These are phyloP conservation scores for Leuciscus idus DNA, from an alignment of 2,113 vertebrate genomes.

Conservation along the genomic window DNA sequence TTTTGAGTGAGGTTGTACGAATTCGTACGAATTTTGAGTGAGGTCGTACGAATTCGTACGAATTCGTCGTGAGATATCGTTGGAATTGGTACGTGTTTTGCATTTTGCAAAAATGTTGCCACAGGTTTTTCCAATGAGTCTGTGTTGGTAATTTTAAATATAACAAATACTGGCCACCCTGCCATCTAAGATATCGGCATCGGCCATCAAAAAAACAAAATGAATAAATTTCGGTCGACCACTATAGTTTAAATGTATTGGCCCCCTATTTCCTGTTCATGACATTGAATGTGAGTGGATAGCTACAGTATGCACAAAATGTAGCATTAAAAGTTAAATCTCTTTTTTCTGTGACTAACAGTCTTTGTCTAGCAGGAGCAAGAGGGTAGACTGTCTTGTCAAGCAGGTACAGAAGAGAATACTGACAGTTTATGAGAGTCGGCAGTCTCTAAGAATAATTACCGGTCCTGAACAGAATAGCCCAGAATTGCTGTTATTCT, in stretches of 20 bases:
- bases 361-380: conserved; percentile 7
- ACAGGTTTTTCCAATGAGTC: no score
- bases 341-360: neutral
- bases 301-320: neutral
- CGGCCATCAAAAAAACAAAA: neutral
- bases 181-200: neutral
- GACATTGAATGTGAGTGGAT: neutral
- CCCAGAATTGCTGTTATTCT: conserved; percentile 1
- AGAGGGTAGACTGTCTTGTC: conserved; percentile 6
- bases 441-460: conserved; percentile 10
- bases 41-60: no score
- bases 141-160: neutral
- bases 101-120: no score
- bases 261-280: neutral
- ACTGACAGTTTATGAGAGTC: neutral
- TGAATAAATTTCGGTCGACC: neutral
- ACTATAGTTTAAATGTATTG: neutral
- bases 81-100: no score
- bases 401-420: conserved; percentile 9
- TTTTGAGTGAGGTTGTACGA: no score
- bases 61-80: no score
- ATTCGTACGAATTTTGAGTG: no score
- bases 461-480: neutral
- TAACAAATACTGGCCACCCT: neutral
- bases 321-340: neutral